A percentile compares a stretch with the other conserved stretches of the same genome.
phyloP scores from a whole-genome alignment of 2,797 vertebrate genomes.

The Masticophis lateralis region DNA sequence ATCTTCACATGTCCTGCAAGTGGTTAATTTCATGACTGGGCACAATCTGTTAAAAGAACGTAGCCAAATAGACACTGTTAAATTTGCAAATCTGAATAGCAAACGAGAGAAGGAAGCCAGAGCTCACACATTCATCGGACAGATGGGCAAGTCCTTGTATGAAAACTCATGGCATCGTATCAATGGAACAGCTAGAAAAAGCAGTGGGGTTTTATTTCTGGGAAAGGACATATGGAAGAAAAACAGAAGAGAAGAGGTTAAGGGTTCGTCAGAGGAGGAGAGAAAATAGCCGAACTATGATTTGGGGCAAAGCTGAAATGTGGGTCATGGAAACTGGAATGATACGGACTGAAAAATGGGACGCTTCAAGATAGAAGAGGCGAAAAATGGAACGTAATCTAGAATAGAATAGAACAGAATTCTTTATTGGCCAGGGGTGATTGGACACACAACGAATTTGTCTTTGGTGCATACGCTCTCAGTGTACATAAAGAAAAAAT shows the following conservation, averaged over 20 bases:
- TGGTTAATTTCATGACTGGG: neutral
- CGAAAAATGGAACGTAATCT: neutral
- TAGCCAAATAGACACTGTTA: neutral
- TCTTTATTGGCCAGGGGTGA: no score
- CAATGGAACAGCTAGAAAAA: neutral
- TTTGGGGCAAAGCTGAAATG: neutral
- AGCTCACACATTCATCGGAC: no score
- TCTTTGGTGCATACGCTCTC: no score
- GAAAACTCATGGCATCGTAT: neutral
- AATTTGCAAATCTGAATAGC: neutral
- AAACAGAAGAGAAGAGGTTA: neutral
- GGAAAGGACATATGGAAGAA: neutral
- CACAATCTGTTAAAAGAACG: neutral
- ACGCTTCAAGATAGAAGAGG: neutral
- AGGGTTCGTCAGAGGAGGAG: neutral
- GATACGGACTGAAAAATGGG: neutral
- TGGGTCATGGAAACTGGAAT: neutral
- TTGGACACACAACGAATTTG: no score
- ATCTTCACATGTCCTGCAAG: neutral
- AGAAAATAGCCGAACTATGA: neutral
- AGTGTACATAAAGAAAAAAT: no score
- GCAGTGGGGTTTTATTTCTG: neutral
- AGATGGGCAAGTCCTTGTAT: neutral
- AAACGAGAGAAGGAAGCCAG: neutral
- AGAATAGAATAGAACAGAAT: no score